phyloP scores from a whole-genome alignment of 2,888 invertebrate genomes.

The Erebia ligea region DNA sequence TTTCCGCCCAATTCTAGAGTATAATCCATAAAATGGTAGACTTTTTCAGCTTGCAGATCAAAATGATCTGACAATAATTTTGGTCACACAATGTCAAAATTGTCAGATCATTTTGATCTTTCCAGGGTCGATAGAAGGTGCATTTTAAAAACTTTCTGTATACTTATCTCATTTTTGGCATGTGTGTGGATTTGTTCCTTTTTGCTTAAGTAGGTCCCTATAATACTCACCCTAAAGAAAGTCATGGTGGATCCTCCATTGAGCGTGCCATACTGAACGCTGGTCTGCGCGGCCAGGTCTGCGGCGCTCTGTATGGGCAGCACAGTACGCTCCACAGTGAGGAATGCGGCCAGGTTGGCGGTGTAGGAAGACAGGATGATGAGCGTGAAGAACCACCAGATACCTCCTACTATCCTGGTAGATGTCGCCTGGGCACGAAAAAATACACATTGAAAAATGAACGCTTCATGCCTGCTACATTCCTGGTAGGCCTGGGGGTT shows the following conservation, averaged over 20 bases:
- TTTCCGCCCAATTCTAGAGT: no score
- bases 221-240: constrained; percentile 93
- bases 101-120: no score
- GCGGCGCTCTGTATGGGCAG: constrained; percentile 98
- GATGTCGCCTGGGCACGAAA: constrained; percentile 89
- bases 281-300: constrained; percentile 96
- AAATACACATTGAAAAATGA: not conserved
- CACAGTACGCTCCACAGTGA: constrained; percentile 98
- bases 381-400: constrained; percentile 99
- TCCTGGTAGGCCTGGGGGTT: no score
- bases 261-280: constrained; percentile 96
- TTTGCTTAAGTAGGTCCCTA: no score
- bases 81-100: no score
- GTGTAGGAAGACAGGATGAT: constrained; percentile 99
- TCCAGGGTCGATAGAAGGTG: no score
- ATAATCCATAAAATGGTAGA: no score
- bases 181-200: no score
- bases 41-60: no score
- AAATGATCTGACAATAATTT: no score
- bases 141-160: no score
- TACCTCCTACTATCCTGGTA: constrained; percentile 97
- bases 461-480: not conserved
- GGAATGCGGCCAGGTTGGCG: constrained; percentile 98
- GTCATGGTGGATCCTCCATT: constrained; percentile 98
- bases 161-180: no score